Base-by-base conservation (phyloP, 2,888 invertebrate species). In the Agrenia bidenticulata region DNA sequence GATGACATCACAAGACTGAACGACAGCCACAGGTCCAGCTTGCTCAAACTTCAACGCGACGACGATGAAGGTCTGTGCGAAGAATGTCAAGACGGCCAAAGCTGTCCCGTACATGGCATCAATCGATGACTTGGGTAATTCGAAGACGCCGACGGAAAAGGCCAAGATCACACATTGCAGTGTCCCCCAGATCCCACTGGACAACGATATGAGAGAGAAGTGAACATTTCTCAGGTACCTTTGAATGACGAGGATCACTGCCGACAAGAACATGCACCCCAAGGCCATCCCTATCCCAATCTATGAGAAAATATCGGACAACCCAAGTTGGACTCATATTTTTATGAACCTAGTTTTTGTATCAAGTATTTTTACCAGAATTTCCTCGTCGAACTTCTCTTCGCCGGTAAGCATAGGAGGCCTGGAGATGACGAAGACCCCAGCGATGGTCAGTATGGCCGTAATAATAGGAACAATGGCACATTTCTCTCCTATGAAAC, bases 391-490 rank as follows among this genome's bases (percentile, higher is more conserved):
- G 39, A 65, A 65, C 4, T 32, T 24, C 1, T 57, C 41, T 11
- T 60, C 45, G 21, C 64, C 64, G 13, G 64, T 65, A 15, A 65
- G 24, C 23, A 65, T 24, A 1, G 64, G 64, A 2, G 64, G 64
- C 50, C 64, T 54, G 21, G 64, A 65, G 19, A 65, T 65, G 2
- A 65, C 61, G 27, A 65, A 60, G 19, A 65, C 64, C 2, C 64
- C 64, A 1, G n/a, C 49, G n/a, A 65, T 42, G 1, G 64, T 61
- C 27, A 65, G 17, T 1, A 61, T 26, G 13, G 64, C 61, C 2
- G 61, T 65, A 17, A 65, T 24, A 15, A 65, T 56, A 2, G 64
- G 64, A n/a, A 65, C 42, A 15, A 65, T 13, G 1, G 64, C 61
- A 50, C 64, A 65, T 27, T 50, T 45, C 32, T 65, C 64, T 1